phyloP scores from a whole-genome alignment of 2,888 invertebrate genomes.

The Dryobota labecula region DNA sequence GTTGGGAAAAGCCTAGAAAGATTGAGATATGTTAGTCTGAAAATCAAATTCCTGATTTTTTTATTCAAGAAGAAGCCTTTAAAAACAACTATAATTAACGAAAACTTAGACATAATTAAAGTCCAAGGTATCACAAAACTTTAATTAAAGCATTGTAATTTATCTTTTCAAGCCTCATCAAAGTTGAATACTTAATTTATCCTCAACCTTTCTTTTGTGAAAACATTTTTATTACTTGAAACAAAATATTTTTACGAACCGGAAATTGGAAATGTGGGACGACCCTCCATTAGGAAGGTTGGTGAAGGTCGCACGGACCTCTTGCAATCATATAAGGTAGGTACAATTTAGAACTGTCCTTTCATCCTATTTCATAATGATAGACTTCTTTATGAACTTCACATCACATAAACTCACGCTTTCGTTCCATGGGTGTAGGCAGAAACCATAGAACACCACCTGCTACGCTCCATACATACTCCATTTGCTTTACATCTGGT shows the following conservation, averaged over 20 bases:
- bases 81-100: slow-evolving; percentile 19
- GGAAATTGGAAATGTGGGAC: slow-evolving; percentile 43
- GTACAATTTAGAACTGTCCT: neutral
- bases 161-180: slow-evolving; percentile 3
- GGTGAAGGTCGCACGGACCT: slow-evolving; percentile 9
- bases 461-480: too few species aligned
- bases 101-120: neutral
- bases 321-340: slow-evolving; percentile 11
- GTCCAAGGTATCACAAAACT: slow-evolving; percentile 12
- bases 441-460: too few species aligned
- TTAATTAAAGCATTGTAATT: slow-evolving; percentile 30
- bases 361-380: neutral
- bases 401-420: too few species aligned
- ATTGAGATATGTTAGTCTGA: neutral
- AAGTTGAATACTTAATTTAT: slow-evolving; percentile 15
- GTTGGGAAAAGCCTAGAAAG: too few species aligned
- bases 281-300: slow-evolving; percentile 32
- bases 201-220: neutral
- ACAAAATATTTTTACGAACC: slow-evolving; percentile 29
- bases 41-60: neutral
- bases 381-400: neutral
- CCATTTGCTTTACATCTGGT: too few species aligned
- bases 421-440: too few species aligned
- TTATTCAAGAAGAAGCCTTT: neutral
- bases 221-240: slow-evolving; percentile 19